Conservation (phyloP, 1,140 invertebrate genomes). For the Orussus abietinus region DNA sequence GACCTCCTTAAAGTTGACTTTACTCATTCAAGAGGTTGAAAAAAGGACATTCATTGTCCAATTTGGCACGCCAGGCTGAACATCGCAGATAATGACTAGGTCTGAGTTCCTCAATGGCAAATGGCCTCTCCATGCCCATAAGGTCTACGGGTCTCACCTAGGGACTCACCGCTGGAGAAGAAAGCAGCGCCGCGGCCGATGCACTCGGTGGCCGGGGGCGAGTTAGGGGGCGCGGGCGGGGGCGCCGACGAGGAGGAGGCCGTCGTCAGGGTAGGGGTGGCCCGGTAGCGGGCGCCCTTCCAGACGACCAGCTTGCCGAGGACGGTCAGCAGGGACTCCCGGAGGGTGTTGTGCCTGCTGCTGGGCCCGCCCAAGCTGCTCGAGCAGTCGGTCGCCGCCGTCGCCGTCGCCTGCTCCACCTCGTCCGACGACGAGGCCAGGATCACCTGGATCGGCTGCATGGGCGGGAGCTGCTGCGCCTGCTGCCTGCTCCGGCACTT, state of each 20-base stretch:
- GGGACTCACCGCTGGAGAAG: constrained; percentile 60
- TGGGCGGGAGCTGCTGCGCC: constrained; percentile 8
- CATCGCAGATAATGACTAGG: too few species aligned
- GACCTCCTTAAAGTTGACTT: too few species aligned
- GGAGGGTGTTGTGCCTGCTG: constrained; percentile 46
- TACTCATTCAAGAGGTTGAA: too few species aligned
- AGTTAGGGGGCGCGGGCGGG: constrained; percentile 39
- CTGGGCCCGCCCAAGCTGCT: constrained; percentile 44
- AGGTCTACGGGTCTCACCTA: too few species aligned
- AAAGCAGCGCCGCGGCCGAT: constrained; percentile 61
- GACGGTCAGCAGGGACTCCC: constrained; percentile 63
- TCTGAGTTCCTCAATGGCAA: too few species aligned
- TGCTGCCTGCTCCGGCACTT: constrained; percentile 33
- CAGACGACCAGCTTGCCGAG: constrained; percentile 65
- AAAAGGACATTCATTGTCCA: too few species aligned
- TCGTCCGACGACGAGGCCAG: constrained; percentile 40
- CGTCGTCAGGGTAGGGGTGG: constrained; percentile 47
- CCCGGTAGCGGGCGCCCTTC: constrained; percentile 53
- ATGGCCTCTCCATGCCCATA: too few species aligned
- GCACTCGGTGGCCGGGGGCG: constrained; percentile 57
- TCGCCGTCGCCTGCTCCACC: constrained; percentile 37
- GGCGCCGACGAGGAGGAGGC: constrained; percentile 36
- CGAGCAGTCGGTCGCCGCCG: constrained; percentile 42
- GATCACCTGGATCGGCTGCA: constrained; percentile 22
- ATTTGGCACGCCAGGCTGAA: too few species aligned